These are phyloP conservation scores for Iguana delicatissima DNA, from an alignment of 2,797 vertebrate species.

Conservation along the genomic window DNA sequence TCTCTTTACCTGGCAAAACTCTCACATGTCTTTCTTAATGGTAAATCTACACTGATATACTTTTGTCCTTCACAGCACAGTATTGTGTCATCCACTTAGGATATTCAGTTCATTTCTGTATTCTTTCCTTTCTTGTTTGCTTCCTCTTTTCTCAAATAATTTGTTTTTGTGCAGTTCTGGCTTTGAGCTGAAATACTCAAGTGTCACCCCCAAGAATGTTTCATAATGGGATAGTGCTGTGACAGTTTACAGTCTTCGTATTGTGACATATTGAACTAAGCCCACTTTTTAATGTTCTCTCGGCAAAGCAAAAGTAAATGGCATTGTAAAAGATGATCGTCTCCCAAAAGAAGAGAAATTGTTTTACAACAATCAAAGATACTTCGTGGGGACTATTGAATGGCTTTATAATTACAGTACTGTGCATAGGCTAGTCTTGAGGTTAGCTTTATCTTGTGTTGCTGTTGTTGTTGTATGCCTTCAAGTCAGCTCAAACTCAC, in stretches of 20 bases:
- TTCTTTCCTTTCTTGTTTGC: neutral
- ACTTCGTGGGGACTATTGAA: neutral
- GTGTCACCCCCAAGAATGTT: no score
- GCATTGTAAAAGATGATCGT: neutral
- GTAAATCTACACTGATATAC: neutral
- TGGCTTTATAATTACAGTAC: neutral
- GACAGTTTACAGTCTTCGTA: neutral
- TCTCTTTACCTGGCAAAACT: neutral
- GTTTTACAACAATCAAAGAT: neutral
- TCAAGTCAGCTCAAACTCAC: no score
- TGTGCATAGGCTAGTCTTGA: neutral
- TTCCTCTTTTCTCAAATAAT: neutral
- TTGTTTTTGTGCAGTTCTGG: neutral
- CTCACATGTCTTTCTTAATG: neutral
- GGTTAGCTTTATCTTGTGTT: neutral
- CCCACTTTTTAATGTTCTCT: neutral
- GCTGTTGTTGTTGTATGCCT: no score
- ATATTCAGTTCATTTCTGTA: slow-evolving; percentile 4
- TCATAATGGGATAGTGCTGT: neutral
- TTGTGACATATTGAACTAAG: neutral
- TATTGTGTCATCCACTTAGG: neutral
- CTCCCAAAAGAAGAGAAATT: neutral
- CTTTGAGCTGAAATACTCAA: neutral
- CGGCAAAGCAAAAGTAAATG: neutral
- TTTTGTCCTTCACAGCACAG: neutral